Conservation (phyloP, 2,113 vertebrate species). For the Gambusia holbrooki region DNA sequence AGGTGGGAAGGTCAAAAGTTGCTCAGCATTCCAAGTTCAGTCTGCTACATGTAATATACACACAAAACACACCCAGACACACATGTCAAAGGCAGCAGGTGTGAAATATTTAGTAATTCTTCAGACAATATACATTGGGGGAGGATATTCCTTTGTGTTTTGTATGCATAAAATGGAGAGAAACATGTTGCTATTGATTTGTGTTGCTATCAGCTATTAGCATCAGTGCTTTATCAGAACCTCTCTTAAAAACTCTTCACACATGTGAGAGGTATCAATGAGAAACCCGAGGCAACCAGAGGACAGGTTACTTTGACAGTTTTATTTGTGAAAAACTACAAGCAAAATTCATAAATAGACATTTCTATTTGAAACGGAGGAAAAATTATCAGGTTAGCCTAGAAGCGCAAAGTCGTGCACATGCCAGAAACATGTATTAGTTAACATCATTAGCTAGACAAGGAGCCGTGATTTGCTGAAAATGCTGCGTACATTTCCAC, state of each 20-base stretch:
- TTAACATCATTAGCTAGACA: conserved; percentile 99
- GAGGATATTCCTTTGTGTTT: too few species aligned
- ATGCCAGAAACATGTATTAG: conserved; percentile 99
- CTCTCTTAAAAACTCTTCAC: neutral
- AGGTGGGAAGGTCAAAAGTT: too few species aligned
- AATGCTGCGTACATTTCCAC: conserved; percentile 95
- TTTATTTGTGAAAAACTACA: conserved; percentile 99
- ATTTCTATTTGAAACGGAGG: conserved; percentile 99
- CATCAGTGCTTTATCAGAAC: too few species aligned
- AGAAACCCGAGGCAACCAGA: conserved; percentile 38
- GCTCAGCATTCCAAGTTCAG: too few species aligned
- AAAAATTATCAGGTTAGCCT: conserved; percentile 94
- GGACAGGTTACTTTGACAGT: conserved; percentile 92
- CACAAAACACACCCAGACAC: too few species aligned
- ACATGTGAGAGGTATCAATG: neutral
- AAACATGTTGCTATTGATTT: too few species aligned
- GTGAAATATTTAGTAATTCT: too few species aligned
- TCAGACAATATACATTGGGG: too few species aligned
- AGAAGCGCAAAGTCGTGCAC: conserved; percentile 99
- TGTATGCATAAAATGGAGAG: too few species aligned
- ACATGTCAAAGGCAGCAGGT: too few species aligned
- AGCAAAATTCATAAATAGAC: conserved; percentile 99
- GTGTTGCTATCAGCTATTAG: too few species aligned
- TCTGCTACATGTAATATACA: too few species aligned
- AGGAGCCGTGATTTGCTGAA: conserved; percentile 95